Base-by-base conservation (phyloP, 1,140 invertebrate genomes). In the Temnothorax longispinosus region DNA sequence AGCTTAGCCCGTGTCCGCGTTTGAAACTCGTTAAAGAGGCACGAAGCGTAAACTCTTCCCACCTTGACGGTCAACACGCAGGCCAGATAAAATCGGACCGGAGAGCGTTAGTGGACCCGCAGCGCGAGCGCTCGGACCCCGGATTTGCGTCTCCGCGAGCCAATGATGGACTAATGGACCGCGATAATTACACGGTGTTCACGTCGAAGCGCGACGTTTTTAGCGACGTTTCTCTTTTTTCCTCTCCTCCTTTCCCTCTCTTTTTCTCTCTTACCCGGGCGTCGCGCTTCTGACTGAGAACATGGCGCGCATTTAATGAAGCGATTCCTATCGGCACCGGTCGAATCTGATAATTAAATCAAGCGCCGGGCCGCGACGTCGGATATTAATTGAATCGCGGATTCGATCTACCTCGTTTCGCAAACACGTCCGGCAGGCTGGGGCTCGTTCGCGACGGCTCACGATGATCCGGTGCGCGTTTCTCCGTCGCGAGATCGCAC, bases 311-410 rank as follows among this genome's bases (percentile, higher is more conserved):
- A 41, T 82, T 92, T 94, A 93, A 94, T 93, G 91, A 93, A 94
- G 88, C 90, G 89, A 93, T 91, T 86, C 81, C 87, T 93, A 94
- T 93, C 92, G 74, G 74, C 38, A 82, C 86, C 21, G 58, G 81
- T 87, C 85, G 87, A 92, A 94, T 93, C 92, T 93, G 91, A 93
- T 93, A 92, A 93, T 94, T 93, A 92, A 92, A 94, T 93, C 91
- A 92, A 89, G 84, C 85, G 21, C 69, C 65, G 54, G 69, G 15
- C 72, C 84, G 77, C 72, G 76, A 15, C 86, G 81, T 64, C 72
- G 52, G 65, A 89, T 92, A 93, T 93, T 91, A 92, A 92, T 93
- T 89, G 90, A 91, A 90, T 90, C 87, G 84, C 76, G 89, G 54
- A 82, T 81, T 85, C 87, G 88, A 89, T 89, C 78, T 85, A 71